These are phyloP conservation scores for Syngnathus floridae DNA, from an alignment of 2,113 vertebrate genomes.

Conservation along the genomic window DNA sequence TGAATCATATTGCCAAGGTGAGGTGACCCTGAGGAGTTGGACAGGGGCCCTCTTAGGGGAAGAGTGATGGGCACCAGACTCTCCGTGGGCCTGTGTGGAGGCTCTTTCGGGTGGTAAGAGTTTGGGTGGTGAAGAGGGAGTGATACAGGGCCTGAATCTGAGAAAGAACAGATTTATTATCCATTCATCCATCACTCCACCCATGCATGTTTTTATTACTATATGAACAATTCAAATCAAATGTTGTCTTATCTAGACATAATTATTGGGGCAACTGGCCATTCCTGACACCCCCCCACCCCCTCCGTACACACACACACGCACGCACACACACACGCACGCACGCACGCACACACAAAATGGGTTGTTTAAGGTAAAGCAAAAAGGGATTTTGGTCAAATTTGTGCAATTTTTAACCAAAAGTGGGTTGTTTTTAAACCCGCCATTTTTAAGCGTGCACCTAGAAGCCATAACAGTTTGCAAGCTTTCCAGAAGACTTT, in stretches of 20 bases:
- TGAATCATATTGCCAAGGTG: conserved; percentile 83
- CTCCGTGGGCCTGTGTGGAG: conserved; percentile 73
- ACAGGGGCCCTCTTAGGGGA: conserved; percentile 74
- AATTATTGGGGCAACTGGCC: neutral
- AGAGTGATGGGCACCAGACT: conserved; percentile 57
- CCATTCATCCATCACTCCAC: no score
- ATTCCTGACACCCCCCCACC: no score
- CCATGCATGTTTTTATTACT: neutral
- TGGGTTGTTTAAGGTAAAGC: no score
- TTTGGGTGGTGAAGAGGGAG: conserved; percentile 71
- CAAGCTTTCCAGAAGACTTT: neutral
- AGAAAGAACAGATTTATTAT: neutral
- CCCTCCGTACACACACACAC: no score
- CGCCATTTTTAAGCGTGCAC: no score
- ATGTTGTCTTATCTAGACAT: no score
- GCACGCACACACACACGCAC: no score
- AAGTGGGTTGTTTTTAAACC: no score
- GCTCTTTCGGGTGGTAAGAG: conserved; percentile 72
- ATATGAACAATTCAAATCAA: neutral
- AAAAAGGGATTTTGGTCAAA: no score
- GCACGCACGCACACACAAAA: no score
- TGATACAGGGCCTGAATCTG: conserved; percentile 73
- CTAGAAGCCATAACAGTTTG: neutral
- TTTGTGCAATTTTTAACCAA: no score
- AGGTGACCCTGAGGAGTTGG: conserved; percentile 81